phyloP scores from a whole-genome alignment of 2,113 vertebrate genomes.

The Esox niger region DNA sequence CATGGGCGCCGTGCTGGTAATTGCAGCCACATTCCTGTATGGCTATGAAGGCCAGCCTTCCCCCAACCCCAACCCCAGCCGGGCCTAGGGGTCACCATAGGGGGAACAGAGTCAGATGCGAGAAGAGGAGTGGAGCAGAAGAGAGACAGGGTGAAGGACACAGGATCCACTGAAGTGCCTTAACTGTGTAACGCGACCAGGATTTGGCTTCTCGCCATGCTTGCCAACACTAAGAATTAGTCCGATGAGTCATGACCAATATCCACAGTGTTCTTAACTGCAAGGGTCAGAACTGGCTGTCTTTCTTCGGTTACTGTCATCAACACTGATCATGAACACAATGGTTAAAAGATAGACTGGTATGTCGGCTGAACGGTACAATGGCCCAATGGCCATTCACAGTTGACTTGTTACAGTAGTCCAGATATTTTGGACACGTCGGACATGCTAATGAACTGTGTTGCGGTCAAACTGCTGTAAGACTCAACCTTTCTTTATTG shows the following conservation, averaged over 20 bases:
- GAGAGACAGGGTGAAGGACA: conserved; percentile 1
- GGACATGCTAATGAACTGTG: too few species aligned
- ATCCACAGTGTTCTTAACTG: too few species aligned
- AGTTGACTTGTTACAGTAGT: too few species aligned
- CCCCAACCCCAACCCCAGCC: conserved; percentile 84
- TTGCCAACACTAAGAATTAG: not conserved
- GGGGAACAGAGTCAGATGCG: not conserved
- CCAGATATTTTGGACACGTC: too few species aligned
- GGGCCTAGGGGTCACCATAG: conserved; percentile 69
- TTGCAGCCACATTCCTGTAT: conserved; percentile 91
- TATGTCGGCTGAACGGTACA: too few species aligned
- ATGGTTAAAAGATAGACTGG: too few species aligned
- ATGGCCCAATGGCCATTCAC: too few species aligned
- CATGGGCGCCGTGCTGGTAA: conserved; percentile 88
- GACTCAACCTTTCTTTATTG: not conserved
- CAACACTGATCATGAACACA: too few species aligned
- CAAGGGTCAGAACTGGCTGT: too few species aligned
- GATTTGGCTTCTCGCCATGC: not conserved
- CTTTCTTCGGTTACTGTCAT: too few species aligned
- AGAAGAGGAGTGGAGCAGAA: conserved; percentile 13
- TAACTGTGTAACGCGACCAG: not conserved
- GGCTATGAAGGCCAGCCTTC: conserved; percentile 87
- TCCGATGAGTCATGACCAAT: too few species aligned
- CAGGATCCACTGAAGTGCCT: not conserved
- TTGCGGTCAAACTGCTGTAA: conserved; percentile 6